These are phyloP conservation scores for Adelosebastes latens DNA, from an alignment of 2,797 vertebrate genomes.

Conservation along the genomic window DNA sequence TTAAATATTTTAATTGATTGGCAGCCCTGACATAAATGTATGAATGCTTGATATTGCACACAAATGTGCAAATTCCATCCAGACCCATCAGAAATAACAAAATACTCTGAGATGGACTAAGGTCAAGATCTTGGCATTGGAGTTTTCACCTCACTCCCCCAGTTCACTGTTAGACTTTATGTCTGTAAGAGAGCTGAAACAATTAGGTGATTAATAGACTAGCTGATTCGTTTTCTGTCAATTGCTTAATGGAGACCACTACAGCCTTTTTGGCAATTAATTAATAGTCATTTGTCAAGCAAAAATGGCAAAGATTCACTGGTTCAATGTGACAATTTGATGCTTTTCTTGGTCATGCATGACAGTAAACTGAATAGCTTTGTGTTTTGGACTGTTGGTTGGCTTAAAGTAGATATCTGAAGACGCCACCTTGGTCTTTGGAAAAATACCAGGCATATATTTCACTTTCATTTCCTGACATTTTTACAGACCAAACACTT, in stretches of 20 bases:
- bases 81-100: no score
- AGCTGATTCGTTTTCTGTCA: accelerated
- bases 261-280: background rate
- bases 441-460: no score
- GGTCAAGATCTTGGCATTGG: background rate
- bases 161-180: background rate
- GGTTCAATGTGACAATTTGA: no score
- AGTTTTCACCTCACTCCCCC: background rate
- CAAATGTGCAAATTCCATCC: no score
- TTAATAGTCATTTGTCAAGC: background rate
- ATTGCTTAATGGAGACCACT: background rate
- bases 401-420: accelerated
- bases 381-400: background rate
- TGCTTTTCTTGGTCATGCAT: no score
- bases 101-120: no score
- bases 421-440: accelerated
- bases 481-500: background rate
- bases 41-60: accelerated
- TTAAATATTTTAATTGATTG: no score
- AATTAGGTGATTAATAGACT: no score
- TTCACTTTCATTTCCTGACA: background rate
- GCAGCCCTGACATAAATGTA: accelerated
- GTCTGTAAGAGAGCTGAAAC: no score
- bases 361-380: no score
- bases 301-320: background rate